phyloP scores from a whole-genome alignment of 1,140 invertebrate species.

The Zaprionus camerounensis region DNA sequence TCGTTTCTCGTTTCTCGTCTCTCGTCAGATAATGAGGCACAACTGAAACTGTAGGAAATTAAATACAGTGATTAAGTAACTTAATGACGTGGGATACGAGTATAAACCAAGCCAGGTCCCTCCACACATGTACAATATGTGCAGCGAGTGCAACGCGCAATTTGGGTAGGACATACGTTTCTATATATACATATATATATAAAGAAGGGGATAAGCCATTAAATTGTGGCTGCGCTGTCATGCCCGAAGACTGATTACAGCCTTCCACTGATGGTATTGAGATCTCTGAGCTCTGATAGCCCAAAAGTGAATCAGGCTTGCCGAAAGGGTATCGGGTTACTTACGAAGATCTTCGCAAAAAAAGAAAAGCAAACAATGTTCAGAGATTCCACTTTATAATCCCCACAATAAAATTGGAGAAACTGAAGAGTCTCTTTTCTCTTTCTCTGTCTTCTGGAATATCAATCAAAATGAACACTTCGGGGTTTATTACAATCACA shows the following conservation, averaged over 20 bases:
- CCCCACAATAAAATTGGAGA: not conserved
- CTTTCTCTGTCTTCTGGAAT: not conserved
- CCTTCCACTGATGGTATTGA: not conserved
- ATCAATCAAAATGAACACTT: not conserved
- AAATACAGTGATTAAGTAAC: slow-evolving; percentile 82
- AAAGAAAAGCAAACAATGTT: not conserved
- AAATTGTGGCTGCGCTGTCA: slow-evolving; percentile 11
- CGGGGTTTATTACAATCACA: slow-evolving; percentile 1
- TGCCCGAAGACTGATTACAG: slow-evolving; percentile 30
- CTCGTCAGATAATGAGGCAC: slow-evolving; percentile 68
- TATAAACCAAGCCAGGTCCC: slow-evolving; percentile 26
- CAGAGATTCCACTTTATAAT: not conserved
- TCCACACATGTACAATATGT: slow-evolving; percentile 7
- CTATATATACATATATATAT: slow-evolving; percentile 17
- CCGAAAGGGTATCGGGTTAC: slow-evolving; percentile 1
- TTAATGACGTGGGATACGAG: slow-evolving; percentile 73
- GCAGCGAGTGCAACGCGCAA: slow-evolving; percentile 23
- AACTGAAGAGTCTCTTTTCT: not conserved
- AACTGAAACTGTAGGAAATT: slow-evolving; percentile 67
- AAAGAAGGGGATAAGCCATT: slow-evolving; percentile 35
- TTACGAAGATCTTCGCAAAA: not conserved
- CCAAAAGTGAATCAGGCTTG: not conserved
- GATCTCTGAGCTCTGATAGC: slow-evolving; percentile 14
- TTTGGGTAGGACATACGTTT: slow-evolving; percentile 18
- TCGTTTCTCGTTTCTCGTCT: slow-evolving; percentile 41